Evolutionary conservation across 2,113 vertebrate genomes (phyloP).

Genomic region (Panthera tigris): DNA sequence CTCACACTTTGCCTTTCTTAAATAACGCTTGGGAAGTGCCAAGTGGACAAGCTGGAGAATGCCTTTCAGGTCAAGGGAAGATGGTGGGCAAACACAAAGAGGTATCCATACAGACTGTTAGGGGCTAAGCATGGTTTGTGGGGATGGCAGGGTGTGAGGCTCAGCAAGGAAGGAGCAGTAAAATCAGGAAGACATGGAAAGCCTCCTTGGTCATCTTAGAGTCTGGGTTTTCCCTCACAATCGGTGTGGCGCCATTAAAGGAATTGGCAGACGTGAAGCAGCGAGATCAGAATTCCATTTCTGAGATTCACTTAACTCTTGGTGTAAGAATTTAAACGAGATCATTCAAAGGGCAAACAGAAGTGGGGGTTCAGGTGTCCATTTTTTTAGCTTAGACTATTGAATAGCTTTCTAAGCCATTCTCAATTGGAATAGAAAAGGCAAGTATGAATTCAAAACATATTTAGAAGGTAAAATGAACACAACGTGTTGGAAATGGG

Average conservation of each 20-base stretch:
- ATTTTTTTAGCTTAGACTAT: neutral
- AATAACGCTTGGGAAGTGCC: neutral
- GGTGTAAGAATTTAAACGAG: neutral
- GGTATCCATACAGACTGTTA: neutral
- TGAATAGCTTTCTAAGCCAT: neutral
- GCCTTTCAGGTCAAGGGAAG: neutral
- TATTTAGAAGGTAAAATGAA: neutral
- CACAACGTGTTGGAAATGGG: neutral
- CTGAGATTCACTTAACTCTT: neutral
- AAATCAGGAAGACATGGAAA: neutral
- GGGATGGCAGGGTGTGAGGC: neutral
- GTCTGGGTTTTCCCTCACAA: neutral
- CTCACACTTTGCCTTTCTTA: neutral
- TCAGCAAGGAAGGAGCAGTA: neutral
- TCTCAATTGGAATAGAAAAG: neutral
- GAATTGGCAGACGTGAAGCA: neutral
- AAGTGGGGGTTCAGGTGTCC: neutral
- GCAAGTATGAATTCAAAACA: neutral
- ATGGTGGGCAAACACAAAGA: neutral
- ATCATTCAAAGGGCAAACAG: neutral
- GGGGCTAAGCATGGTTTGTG: neutral
- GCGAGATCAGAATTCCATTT: neutral
- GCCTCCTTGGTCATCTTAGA: neutral
- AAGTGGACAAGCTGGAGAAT: neutral
- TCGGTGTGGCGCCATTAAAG: fast-evolving